Evolutionary conservation across 2,797 vertebrate species (phyloP), one percentile per base, ranked within the genome.

Genomic region (Eulemur albifrons): DNA sequence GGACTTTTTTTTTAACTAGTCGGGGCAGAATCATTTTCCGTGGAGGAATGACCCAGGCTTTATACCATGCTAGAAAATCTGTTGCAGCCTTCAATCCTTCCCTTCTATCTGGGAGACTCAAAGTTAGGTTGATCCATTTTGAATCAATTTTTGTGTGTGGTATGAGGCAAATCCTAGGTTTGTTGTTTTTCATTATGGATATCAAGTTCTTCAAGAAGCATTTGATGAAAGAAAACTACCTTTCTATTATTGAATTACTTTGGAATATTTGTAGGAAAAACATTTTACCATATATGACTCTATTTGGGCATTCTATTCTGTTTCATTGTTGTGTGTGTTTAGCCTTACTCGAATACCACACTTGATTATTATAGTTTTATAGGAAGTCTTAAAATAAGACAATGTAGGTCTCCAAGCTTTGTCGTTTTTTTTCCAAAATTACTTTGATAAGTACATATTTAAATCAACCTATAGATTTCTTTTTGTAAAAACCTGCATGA

Each of bases 101-200:
- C 12, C 12, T 88, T 82, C 52, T n/a, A 18, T 17, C 8, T 57
- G 30, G 32, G 45, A 76, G 59, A 50, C 8, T 61, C 12, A 54
- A 0, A 27, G 9, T 23, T 85, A 77, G 17, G 10, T 32, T 76
- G 25, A 72, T 61, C 17, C 32, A 40, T 63, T 82, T 92, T 85
- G 48, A 96, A 73, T 73, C 63, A n/a, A 69, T 93, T 88, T 92
- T 69, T 85, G 11, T 72, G 35, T 91, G 35, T 81, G 27, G 52
- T 14, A 5, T 79, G 20, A 86, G 20, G 12, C 20, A 81, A 89
- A 88, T 70, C 17, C 17, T 45, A 90, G 5, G n/a, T 75, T 81
- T 5, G 38, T 52, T 40, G 10, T 88, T 93, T 89, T 84, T 92
- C 23, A 20, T 59, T 40, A 43, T 20, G n/a, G 8, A 25, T 86